Percentiles rank a stretch among this genome's conserved stretches.
These are phyloP conservation scores for Melanotaenia duboulayi DNA, from an alignment of 2,113 vertebrate genomes.

Conservation along the genomic window DNA sequence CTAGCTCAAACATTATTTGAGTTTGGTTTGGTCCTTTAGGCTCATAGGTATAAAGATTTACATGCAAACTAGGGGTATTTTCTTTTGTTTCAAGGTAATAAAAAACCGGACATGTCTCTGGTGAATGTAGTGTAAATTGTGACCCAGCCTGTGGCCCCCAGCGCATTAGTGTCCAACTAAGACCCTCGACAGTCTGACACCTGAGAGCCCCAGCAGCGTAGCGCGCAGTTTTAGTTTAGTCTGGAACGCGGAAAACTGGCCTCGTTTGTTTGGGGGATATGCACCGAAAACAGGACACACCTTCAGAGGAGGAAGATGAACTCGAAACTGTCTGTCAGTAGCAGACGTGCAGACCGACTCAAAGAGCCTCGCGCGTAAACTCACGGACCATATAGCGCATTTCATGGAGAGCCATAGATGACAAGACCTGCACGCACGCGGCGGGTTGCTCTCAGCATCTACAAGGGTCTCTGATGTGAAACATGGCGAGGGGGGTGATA, in stretches of 20 bases:
- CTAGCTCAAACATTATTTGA: too few species aligned
- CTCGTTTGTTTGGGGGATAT: slow-evolving; percentile 41
- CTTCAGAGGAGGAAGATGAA: slow-evolving; percentile 18
- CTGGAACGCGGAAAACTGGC: slow-evolving; percentile 13
- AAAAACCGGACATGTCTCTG: neutral
- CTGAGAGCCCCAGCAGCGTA: slow-evolving; percentile 54
- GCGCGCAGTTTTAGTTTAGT: slow-evolving; percentile 24
- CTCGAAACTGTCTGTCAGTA: slow-evolving; percentile 18
- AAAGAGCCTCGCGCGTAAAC: slow-evolving; percentile 20
- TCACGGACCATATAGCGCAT: slow-evolving; percentile 31
- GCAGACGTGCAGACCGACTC: neutral
- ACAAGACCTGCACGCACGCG: slow-evolving; percentile 59
- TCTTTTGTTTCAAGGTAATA: too few species aligned
- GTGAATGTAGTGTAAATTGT: neutral
- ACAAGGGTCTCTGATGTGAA: slow-evolving; percentile 60
- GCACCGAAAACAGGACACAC: slow-evolving; percentile 29
- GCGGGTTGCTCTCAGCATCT: slow-evolving; percentile 68
- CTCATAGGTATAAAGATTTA: too few species aligned
- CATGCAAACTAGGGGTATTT: too few species aligned
- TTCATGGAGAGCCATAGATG: slow-evolving; percentile 66
- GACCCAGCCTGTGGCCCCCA: slow-evolving; percentile 60
- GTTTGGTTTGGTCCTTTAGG: too few species aligned
- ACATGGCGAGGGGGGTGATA: slow-evolving; percentile 75
- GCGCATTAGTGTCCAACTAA: slow-evolving; percentile 37
- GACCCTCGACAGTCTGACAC: slow-evolving; percentile 58